Base-by-base conservation (phyloP, 2,113 vertebrate genomes). In the Pardalotus punctatus region DNA sequence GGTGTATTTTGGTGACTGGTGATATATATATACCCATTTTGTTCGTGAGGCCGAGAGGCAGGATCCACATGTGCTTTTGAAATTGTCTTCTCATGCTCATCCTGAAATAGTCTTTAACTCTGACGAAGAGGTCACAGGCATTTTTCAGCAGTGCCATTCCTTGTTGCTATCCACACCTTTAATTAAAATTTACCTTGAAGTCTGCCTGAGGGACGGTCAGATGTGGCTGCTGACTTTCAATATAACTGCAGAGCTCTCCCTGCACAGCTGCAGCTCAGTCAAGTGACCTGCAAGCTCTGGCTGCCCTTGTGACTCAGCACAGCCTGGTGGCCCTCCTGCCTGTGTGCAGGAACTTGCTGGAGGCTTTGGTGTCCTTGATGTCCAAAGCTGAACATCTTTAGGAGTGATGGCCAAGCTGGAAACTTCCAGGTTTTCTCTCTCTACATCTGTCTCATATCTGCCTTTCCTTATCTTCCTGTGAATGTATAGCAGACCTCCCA, bases 171-270 rank as follows among this genome's bases (percentile, higher is more conserved):
- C 42, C n/a, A 23, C 43, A 81, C 22, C 36, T 92, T 90, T 86
- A 91, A 96, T 96, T 86, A 87, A 96, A 77, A 65, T 79, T 87
- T 88, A 56, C 42, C 58, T 87, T 73, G 73, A 88, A 50, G 50
- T 62, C 54, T 70, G 62, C 56, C 80, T 73, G 65, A 82, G 84
- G 70, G 65, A 65, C 81, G 69, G 70, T 64, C 65, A 81, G 61
- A 24, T 56, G 36, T 66, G 88, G 27, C 13, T 91, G 47, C 48
- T 81, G 82, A 35, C 54, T 90, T 91, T 47, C 36, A 76, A 0
- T 48, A 3, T 35, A 70, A 35, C 54, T 90, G 58, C 81, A 84
- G 77, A 79, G 31, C 23, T 86, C 19, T 77, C 29, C 17, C 20
- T 62, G 69, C 58, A 21, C 40, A 87, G n/a, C 86, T 85, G 3